Conservation (phyloP, 2,797 vertebrate species). For the Chaetophractus vellerosus region DNA sequence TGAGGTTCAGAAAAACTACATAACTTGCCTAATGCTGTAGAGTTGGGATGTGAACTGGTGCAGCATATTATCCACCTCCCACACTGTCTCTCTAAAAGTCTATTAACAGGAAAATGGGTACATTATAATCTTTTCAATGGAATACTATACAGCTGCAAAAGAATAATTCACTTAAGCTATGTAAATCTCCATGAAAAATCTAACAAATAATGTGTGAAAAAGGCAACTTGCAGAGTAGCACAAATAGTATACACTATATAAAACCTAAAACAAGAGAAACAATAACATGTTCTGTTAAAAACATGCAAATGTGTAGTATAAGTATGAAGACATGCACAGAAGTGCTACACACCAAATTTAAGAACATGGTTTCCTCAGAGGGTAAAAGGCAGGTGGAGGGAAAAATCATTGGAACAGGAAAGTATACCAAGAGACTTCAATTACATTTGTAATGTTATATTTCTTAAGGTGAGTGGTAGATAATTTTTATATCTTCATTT, state of each 20-base stretch:
- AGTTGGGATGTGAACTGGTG: neutral
- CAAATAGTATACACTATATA: neutral
- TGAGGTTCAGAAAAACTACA: neutral
- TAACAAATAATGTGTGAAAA: conserved; percentile 18
- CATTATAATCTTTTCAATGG: neutral
- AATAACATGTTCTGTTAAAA: neutral
- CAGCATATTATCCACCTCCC: neutral
- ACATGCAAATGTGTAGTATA: neutral
- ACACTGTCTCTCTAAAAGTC: neutral
- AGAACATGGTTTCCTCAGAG: neutral
- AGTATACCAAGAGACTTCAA: neutral
- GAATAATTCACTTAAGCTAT: conserved; percentile 4
- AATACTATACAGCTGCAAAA: neutral
- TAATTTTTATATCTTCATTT: neutral
- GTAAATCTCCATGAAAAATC: neutral
- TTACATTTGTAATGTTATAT: neutral
- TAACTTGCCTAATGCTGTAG: neutral
- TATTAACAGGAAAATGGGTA: neutral
- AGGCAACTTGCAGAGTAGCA: neutral
- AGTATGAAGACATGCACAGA: neutral
- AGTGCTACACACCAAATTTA: neutral
- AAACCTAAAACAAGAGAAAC: neutral
- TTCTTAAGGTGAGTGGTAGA: neutral
- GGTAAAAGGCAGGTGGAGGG: neutral
- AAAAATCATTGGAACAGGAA: neutral